Evolutionary conservation across 2,888 invertebrate genomes (phyloP), one percentile per base, ranked within the genome.

Genomic region (Mesoligia furuncula): DNA sequence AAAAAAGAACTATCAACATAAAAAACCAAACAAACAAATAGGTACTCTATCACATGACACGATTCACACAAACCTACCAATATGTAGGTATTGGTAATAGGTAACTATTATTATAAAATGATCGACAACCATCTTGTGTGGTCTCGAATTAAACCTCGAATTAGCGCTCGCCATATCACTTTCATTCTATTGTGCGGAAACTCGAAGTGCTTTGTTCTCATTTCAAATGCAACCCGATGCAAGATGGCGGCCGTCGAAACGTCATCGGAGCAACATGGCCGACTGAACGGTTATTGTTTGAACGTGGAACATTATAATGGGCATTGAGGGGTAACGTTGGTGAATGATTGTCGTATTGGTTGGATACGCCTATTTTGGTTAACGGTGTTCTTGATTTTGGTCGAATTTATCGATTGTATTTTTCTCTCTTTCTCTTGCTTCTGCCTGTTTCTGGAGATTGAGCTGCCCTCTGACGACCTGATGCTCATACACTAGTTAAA

Each of bases 171-270:
- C 82, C 84, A 86, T 86, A 89, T 89, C 88, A 86, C 77, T 83
- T 89, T 85, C 90, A 87, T 74, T 85, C 91, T 90, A 93, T 93
- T 94, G 94, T 94, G 90, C 90, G 86, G 90, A 90, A 91, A 92
- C 89, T 90, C 88, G 90, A 90, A 83, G 87, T 87, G 93, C 94
- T 94, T 96, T 95, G 95, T 95, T 95, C 92, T 84, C 94, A 90
- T 90, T 89, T 85, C 86, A 91, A 93, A 93, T 94, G 95, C 95
- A 95, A 95, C 91, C 86, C 88, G 89, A 93, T 91, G 88, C 93
- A 95, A 83, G 89, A 96, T 95, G 96, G 95, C 95, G 87, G 92
- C 87, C 84, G 67, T 76, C 80, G 76, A 85, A 80, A 88, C 88
- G 89, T 88, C 88, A 88, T 81, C 72, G 78, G 68, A 79, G 73